Evolutionary conservation across 2,113 vertebrate genomes (phyloP).

Genomic region (Saguinus imperator): DNA sequence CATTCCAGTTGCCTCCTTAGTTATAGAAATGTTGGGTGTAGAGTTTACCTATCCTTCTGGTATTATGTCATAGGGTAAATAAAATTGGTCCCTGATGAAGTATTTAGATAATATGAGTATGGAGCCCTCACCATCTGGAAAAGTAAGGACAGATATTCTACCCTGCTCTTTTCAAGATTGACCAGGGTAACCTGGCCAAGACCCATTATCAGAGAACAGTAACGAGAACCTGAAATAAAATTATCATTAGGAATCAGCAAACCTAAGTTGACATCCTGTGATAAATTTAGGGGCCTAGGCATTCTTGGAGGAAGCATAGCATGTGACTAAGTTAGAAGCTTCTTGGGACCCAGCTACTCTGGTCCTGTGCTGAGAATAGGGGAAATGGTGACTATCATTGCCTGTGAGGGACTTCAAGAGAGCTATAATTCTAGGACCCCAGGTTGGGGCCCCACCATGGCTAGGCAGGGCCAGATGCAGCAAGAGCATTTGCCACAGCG

Average conservation of each 20-base stretch:
- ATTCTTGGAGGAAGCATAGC: background rate
- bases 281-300: background rate
- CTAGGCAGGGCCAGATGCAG: background rate
- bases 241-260: background rate
- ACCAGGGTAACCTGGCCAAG: background rate
- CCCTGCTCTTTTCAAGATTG: background rate
- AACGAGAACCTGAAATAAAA: slow-evolving; percentile 15
- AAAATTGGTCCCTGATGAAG: background rate
- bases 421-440: background rate
- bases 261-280: background rate
- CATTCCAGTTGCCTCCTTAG: background rate
- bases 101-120: background rate
- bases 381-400: background rate
- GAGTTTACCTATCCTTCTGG: background rate
- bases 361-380: background rate
- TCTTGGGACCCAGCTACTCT: background rate
- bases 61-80: background rate
- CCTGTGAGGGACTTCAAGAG: background rate
- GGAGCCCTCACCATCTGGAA: background rate
- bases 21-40: background rate
- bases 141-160: background rate
- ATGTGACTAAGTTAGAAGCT: background rate
- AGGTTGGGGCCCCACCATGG: background rate
- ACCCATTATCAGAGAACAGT: background rate
- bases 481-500: background rate